These are phyloP conservation scores for Galleria mellonella DNA, from an alignment of 1,140 invertebrate genomes.

Conservation along the genomic window DNA sequence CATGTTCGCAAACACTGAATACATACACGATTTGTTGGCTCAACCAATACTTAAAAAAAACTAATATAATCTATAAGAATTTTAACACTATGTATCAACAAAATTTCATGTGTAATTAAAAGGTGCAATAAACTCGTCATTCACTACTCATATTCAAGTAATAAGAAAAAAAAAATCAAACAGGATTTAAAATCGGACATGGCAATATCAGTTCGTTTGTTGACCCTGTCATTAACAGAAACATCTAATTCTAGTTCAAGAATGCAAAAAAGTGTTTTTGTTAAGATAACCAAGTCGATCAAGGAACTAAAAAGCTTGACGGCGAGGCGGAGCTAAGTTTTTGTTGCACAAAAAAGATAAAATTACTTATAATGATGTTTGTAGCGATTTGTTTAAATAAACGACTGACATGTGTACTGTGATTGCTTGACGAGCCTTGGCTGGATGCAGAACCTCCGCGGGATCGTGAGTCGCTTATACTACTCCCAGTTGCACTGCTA, in stretches of 20 bases:
- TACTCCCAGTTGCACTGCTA: slow-evolving; percentile 58
- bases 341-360: no score
- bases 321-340: not conserved
- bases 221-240: slow-evolving; percentile 23
- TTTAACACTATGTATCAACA: no score
- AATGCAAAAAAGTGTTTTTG: slow-evolving; percentile 15
- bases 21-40: no score
- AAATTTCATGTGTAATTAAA: no score
- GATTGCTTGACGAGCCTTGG: slow-evolving; percentile 83
- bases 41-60: no score
- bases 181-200: slow-evolving; percentile 10
- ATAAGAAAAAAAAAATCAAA: no score
- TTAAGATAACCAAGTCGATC: slow-evolving; percentile 10
- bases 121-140: no score
- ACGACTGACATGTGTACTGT: slow-evolving; percentile 83
- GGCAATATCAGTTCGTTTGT: slow-evolving; percentile 21
- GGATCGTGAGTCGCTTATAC: slow-evolving; percentile 55
- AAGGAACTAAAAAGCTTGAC: slow-evolving; percentile 7
- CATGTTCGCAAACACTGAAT: no score
- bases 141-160: no score
- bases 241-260: slow-evolving; percentile 18
- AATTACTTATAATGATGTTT: no score
- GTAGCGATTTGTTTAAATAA: no score
- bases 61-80: no score
- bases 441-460: slow-evolving; percentile 79